Evolutionary conservation across 2,797 vertebrate genomes (phyloP), one percentile per base, ranked within the genome.

Genomic region (Phyllotis vaccarum): DNA sequence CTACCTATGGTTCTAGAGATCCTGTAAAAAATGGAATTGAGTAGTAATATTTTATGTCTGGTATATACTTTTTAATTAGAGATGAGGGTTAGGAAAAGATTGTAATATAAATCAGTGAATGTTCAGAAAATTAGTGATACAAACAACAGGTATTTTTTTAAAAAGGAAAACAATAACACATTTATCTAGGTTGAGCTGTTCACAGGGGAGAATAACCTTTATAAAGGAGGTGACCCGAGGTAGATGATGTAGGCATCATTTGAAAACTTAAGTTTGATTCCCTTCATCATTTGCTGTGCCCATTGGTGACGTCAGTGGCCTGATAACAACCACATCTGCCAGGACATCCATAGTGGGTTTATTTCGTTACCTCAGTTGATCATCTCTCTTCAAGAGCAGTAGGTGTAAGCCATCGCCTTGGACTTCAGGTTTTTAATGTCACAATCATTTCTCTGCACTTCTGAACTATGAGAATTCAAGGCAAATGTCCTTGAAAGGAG

Each of bases 41-140:
- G 3, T 31, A 34, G 64, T 78, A 13, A 70, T 16, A n/a, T 81
- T 89, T 91, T n/a, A 80, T 86, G 43, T 95, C 54, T 89, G 37
- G 7, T 37, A 13, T 19, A 62, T 21, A 43, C 60, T 70, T 92
- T 93, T 90, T 83, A 49, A 68, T 8, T 72, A 16, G 10, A 75
- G 95, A 88, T 16, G 24, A 64, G 89, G 7, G 0, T 56, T 92
- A 8, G 80, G 34, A 58, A 75, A 81, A 43, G 9, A 40, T 4
- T 86, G 29, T 3, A 46, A 52, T 75, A 56, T 76, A 83, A 19
- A 31, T 11, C 6, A 64, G 3, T 24, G 62, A 78, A 22, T 58
- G 13, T 62, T 54, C 29, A 58, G 24, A n/a, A 82, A 79, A 90
- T 74, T 43, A 2, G 14, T 46, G 2, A 24, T n/a, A 19, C 2